A percentile compares a stretch with the other conserved stretches of the same genome.
These are phyloP conservation scores for Drosophila pseudotalamancana DNA, from an alignment of 2,888 invertebrate genomes.

Conservation along the genomic window DNA sequence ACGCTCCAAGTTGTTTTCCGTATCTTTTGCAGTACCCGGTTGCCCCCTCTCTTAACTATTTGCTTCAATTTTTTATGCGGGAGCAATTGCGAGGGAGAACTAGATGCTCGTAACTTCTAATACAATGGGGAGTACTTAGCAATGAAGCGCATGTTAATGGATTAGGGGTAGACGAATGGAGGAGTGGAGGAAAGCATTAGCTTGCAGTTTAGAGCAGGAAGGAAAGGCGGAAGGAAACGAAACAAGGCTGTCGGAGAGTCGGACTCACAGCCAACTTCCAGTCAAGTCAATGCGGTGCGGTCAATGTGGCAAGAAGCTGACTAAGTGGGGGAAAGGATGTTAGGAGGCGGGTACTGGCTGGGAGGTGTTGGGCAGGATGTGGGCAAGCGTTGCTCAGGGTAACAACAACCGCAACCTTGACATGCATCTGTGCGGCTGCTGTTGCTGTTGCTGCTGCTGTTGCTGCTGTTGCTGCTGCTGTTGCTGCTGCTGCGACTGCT, in stretches of 20 bases:
- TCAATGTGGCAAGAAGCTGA: constrained; percentile 43
- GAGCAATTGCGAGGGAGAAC: constrained; percentile 34
- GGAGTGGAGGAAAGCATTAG: background rate
- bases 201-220: constrained; percentile 39
- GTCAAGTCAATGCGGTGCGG: constrained; percentile 64
- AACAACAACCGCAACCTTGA: constrained; percentile 69
- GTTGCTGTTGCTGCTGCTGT: constrained; percentile 27
- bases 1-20: constrained; percentile 38
- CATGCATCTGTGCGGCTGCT: constrained; percentile 72
- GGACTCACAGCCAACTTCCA: constrained; percentile 27
- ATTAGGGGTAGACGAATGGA: constrained; percentile 33
- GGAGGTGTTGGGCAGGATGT: constrained; percentile 13
- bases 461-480: constrained; percentile 26
- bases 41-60: background rate
- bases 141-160: constrained; percentile 57
- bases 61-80: constrained; percentile 17
- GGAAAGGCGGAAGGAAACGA: constrained; percentile 22
- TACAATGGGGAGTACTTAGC: constrained; percentile 58
- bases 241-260: constrained; percentile 30
- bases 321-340: too few relatives aligned
- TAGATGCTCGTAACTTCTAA: constrained; percentile 46
- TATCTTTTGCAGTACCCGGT: constrained; percentile 16
- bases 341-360: background rate
- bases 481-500: constrained; percentile 11
- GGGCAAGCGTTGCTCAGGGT: constrained; percentile 34